These are phyloP conservation scores for Cerastis rubricosa DNA, from an alignment of 2,888 invertebrate genomes.

Conservation along the genomic window DNA sequence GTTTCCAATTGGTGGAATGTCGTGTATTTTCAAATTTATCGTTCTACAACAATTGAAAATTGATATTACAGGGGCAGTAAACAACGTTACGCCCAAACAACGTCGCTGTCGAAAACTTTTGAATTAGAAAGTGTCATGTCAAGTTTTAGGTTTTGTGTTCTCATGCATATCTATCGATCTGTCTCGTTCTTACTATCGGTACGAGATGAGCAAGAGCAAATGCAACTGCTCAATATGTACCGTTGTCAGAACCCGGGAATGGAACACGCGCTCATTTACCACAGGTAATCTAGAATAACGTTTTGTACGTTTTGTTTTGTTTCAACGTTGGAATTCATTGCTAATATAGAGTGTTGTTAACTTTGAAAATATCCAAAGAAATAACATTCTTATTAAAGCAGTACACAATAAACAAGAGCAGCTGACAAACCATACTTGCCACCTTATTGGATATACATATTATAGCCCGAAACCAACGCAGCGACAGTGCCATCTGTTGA, in stretches of 20 bases:
- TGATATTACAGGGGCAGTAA: too few species aligned
- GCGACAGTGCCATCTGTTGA: conserved; percentile 12
- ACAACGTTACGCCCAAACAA: conserved; percentile 44
- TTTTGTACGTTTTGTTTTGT: too few species aligned
- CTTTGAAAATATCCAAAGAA: background rate
- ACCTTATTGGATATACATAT: background rate
- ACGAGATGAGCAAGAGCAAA: background rate
- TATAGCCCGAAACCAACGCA: background rate
- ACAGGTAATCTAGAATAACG: background rate
- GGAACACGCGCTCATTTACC: conserved; percentile 1
- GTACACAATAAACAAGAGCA: background rate
- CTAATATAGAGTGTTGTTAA: too few species aligned
- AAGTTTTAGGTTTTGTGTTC: rapidly evolving
- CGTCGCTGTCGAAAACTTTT: conserved; percentile 36
- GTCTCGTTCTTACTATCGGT: conserved; percentile 6
- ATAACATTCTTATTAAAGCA: background rate
- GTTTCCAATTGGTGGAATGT: background rate
- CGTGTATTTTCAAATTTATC: background rate
- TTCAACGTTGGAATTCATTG: background rate
- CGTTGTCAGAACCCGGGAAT: rapidly evolving
- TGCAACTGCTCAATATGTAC: background rate
- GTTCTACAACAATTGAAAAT: background rate
- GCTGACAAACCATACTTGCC: background rate
- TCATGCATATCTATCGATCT: background rate
- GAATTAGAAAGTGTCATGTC: conserved; percentile 29